Base-by-base conservation (phyloP, 1,140 invertebrate genomes). In the Homarus americanus region DNA sequence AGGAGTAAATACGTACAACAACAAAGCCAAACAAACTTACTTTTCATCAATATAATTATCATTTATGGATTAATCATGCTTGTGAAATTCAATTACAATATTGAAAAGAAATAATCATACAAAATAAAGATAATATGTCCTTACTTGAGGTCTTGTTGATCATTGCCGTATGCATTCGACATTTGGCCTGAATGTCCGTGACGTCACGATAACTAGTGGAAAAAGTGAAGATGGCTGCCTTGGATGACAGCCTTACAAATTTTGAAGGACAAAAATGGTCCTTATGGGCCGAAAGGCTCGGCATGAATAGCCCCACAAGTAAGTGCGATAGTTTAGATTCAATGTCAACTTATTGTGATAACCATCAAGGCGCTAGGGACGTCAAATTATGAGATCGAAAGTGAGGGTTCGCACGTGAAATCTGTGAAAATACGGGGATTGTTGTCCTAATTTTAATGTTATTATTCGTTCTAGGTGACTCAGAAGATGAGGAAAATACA, bases 201-300 rank as follows among this genome's bases (percentile, higher is more conserved):
- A 85, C 82, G 82, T 86, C 82, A 85, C 82, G 82, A 63, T 88
- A 88, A 88, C 86, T 88, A 88, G 75, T 91, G 89, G 89, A 91
- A 91, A 91, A 91, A 91, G 89, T 91, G 89, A 91, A 91, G 89
- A 91, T 91, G 89, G 89, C 89, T 91, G 89, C 89, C 83, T 80
- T 91, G 75, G 89, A 91, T 91, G 89, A 91, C 89, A 91, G 89
- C 89, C 89, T 91, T 72, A 91, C 89, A 91, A 40, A 91, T 80
- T 91, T 91, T 73, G 75, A 91, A 79, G 89, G 89, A n/a, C 89
- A 91, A 86, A 85, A 80, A 85, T 91, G 89, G 89, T 91, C 89
- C 82, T 86, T 91, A 80, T 85, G 82, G 89, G 89, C 89, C 82
- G 89, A 91, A 79, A 91, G 82, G 78, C 82, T 91, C 40, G 89